These are phyloP conservation scores for Thymelicus lineola DNA, from an alignment of 2,888 invertebrate genomes.

Conservation along the genomic window DNA sequence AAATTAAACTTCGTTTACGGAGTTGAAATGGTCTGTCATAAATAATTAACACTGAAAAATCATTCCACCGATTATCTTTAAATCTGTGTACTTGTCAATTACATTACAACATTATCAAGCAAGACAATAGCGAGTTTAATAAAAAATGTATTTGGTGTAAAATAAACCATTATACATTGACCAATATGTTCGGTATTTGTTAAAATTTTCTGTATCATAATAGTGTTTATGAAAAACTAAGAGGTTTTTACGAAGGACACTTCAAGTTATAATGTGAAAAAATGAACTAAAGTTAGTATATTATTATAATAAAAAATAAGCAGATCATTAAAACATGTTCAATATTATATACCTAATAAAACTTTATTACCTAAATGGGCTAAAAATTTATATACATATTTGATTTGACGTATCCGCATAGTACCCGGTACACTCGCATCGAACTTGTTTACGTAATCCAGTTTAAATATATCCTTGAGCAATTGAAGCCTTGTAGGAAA, in stretches of 20 bases:
- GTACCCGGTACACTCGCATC: neutral
- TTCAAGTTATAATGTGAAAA: neutral
- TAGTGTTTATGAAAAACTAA: neutral
- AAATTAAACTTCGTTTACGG: conserved; percentile 4
- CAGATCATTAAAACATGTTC: too few relatives aligned
- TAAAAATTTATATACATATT: neutral
- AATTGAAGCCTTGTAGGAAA: conserved; percentile 2
- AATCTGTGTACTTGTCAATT: conserved; percentile 4
- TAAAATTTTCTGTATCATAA: neutral
- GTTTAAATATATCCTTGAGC: conserved; percentile 21
- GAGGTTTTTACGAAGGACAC: neutral
- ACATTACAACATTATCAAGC: neutral
- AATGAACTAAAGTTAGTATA: too few relatives aligned
- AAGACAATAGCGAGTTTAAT: neutral
- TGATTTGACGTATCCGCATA: neutral
- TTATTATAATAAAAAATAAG: too few relatives aligned
- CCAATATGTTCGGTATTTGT: neutral
- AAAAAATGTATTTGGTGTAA: neutral
- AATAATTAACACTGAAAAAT: conserved; percentile 17
- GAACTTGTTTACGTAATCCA: conserved; percentile 37
- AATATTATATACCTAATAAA: too few relatives aligned
- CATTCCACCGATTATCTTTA: conserved; percentile 1
- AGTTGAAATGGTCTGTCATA: conserved; percentile 3
- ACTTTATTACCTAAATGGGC: neutral
- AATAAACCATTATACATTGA: neutral